Conservation (phyloP, 2,888 invertebrate genomes). For the Dendrolimus pini region DNA sequence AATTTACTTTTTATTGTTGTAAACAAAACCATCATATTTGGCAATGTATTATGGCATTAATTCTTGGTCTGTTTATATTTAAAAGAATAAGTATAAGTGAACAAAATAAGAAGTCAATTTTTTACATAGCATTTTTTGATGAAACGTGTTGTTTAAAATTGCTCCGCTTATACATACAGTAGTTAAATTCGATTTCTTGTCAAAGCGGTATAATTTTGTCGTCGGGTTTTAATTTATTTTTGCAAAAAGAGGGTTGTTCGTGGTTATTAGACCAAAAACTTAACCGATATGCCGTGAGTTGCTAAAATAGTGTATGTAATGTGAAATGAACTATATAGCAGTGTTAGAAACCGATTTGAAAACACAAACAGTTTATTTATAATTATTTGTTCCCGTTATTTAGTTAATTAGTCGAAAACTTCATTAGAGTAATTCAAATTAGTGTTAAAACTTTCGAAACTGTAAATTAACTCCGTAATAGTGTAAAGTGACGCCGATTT, state of each 20-base stretch:
- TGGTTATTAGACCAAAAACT: slow-evolving; percentile 1
- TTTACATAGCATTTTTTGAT: too few relatives aligned
- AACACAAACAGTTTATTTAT: not conserved
- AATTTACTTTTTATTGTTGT: too few relatives aligned
- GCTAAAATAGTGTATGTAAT: slow-evolving; percentile 3
- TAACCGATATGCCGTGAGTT: not conserved
- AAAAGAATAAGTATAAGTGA: too few relatives aligned
- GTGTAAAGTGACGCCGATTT: not conserved
- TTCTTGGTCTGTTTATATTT: too few relatives aligned
- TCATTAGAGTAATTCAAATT: slow-evolving; percentile 2
- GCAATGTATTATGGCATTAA: too few relatives aligned
- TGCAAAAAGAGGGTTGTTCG: not conserved
- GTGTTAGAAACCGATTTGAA: not conserved
- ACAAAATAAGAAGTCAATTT: too few relatives aligned
- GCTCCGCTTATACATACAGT: too few relatives aligned
- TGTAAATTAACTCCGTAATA: not conserved
- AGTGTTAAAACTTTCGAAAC: slow-evolving; percentile 5
- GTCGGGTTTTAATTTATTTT: slow-evolving; percentile 7
- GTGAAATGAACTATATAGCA: not conserved
- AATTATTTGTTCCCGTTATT: not conserved
- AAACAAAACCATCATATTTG: too few relatives aligned
- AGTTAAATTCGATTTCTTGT: too few relatives aligned
- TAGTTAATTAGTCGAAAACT: not conserved
- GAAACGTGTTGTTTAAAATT: too few relatives aligned
- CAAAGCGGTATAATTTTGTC: too few relatives aligned